Base-by-base conservation (phyloP, 2,888 invertebrate species). In the Aelia acuminata region DNA sequence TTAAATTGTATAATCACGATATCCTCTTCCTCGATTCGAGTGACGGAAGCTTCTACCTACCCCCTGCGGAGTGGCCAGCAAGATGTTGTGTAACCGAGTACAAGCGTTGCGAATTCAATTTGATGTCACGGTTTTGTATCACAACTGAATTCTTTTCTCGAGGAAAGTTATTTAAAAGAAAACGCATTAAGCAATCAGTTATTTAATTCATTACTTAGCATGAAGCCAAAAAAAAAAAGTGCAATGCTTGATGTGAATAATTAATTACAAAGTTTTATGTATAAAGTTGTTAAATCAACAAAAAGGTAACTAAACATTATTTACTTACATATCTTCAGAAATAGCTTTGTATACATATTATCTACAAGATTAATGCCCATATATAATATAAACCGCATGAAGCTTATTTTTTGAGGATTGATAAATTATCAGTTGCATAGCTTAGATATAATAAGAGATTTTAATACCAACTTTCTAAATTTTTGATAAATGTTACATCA, bases 81-180 rank as follows among this genome's bases (percentile, higher is more conserved):
- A 26, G 13, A 3, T 5, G 7, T 70, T 70, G 35, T 18, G 63
- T 35, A 70, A 70, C 5, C 7, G 5, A 70, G 63, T 13, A 11
- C 31, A 5, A 18, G 63, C 63, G 63, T 70, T 70, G 63, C 63
- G 18, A 70, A 70, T 70, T 31, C 63, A 70, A 70, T 70, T 70
- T 70, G 18, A 18, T 35, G 31, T 70, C 63, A 70, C 63, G 63
- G 63, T 35, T 63, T 13, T 70, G 26, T 57, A 26, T 57, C 26
- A 1, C 26, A 70, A 70, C 18, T 18, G 18, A 70, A 35, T 70
- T 31, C 3, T 35, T 13, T n/a, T 70, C 63, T 18, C 1, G 18
- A 35, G 63, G 63, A 70, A 70, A 70, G 63, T 8, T 31, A 70
- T 15, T 70, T n/a, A 70, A 70, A 70, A 70, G 63, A 35, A 70